These are phyloP conservation scores for Callinectes sapidus DNA, from an alignment of 2,888 invertebrate genomes.

Conservation along the genomic window DNA sequence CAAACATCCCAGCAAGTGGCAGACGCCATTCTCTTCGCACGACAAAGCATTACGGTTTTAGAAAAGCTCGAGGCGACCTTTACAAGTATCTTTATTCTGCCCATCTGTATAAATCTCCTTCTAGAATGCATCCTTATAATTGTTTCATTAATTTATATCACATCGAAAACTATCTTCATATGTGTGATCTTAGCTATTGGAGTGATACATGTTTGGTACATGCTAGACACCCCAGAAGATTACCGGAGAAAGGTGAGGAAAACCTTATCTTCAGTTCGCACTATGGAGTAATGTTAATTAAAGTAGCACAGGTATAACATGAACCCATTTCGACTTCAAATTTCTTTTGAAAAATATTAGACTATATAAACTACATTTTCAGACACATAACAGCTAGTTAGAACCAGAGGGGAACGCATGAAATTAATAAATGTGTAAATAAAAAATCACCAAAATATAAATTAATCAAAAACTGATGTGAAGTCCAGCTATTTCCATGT, in stretches of 20 bases:
- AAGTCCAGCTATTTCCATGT: no score
- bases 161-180: neutral
- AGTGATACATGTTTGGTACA: neutral
- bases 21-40: slow-evolving; percentile 9
- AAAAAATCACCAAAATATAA: no score
- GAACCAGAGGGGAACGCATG: no score
- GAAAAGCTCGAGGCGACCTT: neutral
- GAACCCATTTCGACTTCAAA: no score
- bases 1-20: neutral
- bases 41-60: neutral
- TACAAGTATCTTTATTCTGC: neutral
- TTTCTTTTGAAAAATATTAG: no score
- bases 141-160: neutral
- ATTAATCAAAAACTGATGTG: no score
- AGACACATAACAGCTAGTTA: no score
- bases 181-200: neutral
- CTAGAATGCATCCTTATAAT: neutral
- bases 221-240: neutral
- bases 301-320: no score
- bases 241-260: neutral
- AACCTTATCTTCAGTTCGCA: neutral
- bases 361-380: no score
- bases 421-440: no score
- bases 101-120: neutral
- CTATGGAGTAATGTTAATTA: no score